Evolutionary conservation across 2,797 vertebrate genomes (phyloP).

Genomic region (Platyrinchus mystaceus): DNA sequence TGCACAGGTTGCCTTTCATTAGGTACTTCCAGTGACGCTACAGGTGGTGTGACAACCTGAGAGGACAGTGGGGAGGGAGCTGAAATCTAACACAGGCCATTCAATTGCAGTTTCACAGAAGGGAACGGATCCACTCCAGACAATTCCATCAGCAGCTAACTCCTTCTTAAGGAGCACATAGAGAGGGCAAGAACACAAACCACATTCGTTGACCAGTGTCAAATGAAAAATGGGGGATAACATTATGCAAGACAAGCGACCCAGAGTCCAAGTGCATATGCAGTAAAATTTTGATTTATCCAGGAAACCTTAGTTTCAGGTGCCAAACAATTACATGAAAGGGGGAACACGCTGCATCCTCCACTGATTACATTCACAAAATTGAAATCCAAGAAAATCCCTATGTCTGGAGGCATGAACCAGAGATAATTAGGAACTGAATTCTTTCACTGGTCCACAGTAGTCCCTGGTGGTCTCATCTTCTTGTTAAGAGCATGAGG

Average conservation of each 20-base stretch:
- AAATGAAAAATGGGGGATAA: neutral
- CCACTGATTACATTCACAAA: neutral
- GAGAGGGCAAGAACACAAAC: neutral
- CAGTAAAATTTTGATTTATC: neutral
- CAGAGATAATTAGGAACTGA: slow-evolving; percentile 28
- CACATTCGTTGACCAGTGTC: neutral
- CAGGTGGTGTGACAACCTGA: neutral
- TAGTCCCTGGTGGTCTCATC: slow-evolving; percentile 7
- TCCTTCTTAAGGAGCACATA: neutral
- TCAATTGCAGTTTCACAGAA: neutral
- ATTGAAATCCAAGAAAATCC: slow-evolving; percentile 24
- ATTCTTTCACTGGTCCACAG: neutral
- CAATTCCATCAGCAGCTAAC: neutral
- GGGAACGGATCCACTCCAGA: neutral
- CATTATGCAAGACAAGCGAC: neutral
- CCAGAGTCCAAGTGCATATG: neutral
- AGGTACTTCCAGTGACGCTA: neutral
- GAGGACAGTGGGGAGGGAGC: neutral
- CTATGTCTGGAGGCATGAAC: neutral
- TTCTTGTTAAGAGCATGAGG: neutral
- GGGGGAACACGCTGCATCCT: neutral
- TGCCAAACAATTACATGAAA: slow-evolving; percentile 18
- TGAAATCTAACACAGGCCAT: neutral
- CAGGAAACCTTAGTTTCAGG: neutral
- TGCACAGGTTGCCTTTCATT: neutral